phyloP scores from a whole-genome alignment of 2,797 vertebrate genomes.

The Melanotaenia pygmaea region DNA sequence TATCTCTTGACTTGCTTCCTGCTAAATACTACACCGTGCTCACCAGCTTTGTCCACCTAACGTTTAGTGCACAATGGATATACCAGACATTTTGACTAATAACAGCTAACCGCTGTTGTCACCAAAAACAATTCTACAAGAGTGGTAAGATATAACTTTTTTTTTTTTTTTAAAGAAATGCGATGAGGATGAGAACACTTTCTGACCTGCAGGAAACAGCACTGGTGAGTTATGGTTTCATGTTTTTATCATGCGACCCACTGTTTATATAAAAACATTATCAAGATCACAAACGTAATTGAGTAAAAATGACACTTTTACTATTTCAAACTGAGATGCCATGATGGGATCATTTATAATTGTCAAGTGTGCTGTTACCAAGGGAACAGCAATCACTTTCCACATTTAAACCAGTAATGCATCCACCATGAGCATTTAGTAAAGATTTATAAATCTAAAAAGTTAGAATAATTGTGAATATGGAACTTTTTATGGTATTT shows the following conservation, averaged over 20 bases:
- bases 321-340: slow-evolving; percentile 64
- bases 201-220: background rate
- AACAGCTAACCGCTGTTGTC: background rate
- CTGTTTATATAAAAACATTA: background rate
- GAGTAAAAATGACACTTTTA: slow-evolving; percentile 35
- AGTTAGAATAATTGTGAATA: slow-evolving; percentile 80
- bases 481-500: slow-evolving; percentile 78
- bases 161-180: rapidly evolving
- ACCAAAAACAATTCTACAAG: background rate
- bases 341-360: slow-evolving; percentile 77
- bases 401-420: slow-evolving; percentile 76
- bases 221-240: background rate
- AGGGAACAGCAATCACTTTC: slow-evolving; percentile 71
- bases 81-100: background rate
- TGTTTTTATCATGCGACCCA: background rate
- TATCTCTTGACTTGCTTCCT: background rate
- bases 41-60: background rate
- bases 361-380: slow-evolving; percentile 74
- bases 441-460: slow-evolving; percentile 82
- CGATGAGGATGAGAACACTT: background rate
- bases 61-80: background rate
- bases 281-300: background rate
- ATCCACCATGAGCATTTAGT: slow-evolving; percentile 73
- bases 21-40: slow-evolving; percentile 1
- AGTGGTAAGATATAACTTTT: background rate